phyloP scores from a whole-genome alignment of 2,797 vertebrate genomes.

The Delichon dasypus region DNA sequence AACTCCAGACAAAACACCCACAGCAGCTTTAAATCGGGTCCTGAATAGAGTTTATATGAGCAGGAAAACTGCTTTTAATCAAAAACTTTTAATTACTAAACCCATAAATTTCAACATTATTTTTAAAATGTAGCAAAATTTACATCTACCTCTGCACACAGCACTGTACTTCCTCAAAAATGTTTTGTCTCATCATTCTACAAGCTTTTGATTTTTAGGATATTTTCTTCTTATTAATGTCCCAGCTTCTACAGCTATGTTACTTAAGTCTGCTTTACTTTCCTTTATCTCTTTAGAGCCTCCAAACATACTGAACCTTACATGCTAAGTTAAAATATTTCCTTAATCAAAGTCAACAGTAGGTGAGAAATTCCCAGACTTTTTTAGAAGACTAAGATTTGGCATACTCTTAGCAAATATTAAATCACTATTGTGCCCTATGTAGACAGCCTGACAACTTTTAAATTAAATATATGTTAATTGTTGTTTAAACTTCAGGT shows the following conservation, averaged over 20 bases:
- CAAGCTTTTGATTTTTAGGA: neutral
- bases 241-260: neutral
- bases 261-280: neutral
- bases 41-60: slow-evolving; percentile 61
- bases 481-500: neutral
- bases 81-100: neutral
- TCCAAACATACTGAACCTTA: neutral
- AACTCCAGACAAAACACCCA: slow-evolving; percentile 90
- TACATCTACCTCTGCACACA: neutral
- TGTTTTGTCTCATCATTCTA: neutral
- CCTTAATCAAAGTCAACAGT: neutral
- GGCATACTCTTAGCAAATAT: neutral
- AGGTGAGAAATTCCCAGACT: neutral
- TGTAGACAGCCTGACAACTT: neutral
- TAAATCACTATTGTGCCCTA: neutral
- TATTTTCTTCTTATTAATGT: neutral
- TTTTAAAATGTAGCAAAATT: neutral
- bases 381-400: neutral
- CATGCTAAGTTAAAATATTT: neutral
- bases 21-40: slow-evolving; percentile 93
- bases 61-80: neutral
- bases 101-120: neutral
- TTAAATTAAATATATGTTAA: neutral
- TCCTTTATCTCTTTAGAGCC: neutral
- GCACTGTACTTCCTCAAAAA: neutral